Percentiles rank a stretch among this genome's conserved stretches.
Evolutionary conservation across 2,113 vertebrate species (phyloP).

Genomic region (Semicossyphus pulcher): DNA sequence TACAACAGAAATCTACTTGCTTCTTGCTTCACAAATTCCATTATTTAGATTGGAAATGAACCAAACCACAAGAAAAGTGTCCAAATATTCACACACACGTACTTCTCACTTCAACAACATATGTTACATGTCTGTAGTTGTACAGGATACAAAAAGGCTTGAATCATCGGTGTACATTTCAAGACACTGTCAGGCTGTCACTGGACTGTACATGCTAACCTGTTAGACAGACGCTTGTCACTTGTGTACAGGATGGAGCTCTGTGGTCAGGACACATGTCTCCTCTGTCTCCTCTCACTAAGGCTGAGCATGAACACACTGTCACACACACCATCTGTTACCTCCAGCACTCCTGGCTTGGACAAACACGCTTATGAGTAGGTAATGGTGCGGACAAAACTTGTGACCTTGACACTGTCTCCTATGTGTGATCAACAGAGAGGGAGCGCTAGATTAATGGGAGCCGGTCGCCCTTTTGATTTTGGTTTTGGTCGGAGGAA

Average conservation of each 20-base stretch:
- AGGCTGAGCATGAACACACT: constrained; percentile 68
- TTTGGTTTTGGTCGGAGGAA: constrained; percentile 66
- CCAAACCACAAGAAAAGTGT: no score
- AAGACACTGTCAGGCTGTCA: background rate
- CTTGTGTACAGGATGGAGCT: constrained; percentile 52
- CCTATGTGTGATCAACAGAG: constrained; percentile 73
- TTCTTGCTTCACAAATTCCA: no score
- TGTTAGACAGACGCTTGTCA: constrained; percentile 58
- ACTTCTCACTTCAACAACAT: background rate
- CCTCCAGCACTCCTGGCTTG: constrained; percentile 72
- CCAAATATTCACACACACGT: no score
- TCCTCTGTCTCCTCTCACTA: constrained; percentile 65
- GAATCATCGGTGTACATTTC: constrained; percentile 6
- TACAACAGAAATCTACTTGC: no score
- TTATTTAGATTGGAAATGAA: no score
- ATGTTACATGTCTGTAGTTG: background rate
- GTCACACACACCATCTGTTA: constrained; percentile 83
- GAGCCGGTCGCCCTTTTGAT: constrained; percentile 66
- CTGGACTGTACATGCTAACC: constrained; percentile 9
- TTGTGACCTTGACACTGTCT: constrained; percentile 83
- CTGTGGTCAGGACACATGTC: constrained; percentile 75
- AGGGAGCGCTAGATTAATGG: constrained; percentile 74
- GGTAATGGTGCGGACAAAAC: constrained; percentile 82
- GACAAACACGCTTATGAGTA: constrained; percentile 81
- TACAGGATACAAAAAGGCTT: background rate